Conservation (phyloP, 2,888 invertebrate genomes). For the Alloscopus bannaensis region DNA sequence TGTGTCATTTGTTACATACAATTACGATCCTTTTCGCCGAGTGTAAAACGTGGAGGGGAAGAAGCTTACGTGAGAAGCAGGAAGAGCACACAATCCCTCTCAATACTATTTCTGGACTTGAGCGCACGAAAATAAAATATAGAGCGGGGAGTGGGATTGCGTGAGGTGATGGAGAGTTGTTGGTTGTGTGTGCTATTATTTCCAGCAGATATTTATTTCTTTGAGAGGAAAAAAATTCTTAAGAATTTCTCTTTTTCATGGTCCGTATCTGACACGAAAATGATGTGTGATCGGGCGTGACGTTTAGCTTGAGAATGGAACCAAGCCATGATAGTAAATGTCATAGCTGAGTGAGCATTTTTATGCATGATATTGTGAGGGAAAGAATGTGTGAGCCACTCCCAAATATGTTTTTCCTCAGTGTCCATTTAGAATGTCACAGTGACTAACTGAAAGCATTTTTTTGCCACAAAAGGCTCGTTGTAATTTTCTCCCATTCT, state of each 20-base stretch:
- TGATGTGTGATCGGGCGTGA: constrained; percentile 65
- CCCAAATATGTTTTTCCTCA: constrained; percentile 34
- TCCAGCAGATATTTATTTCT: neutral
- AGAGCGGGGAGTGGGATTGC: too few species aligned
- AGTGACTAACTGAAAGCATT: neutral
- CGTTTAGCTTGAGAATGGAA: constrained; percentile 48
- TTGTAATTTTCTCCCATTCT: constrained; percentile 17
- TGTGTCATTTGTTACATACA: too few species aligned
- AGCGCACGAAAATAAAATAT: too few species aligned
- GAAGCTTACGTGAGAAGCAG: too few species aligned
- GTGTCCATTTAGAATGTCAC: constrained; percentile 27
- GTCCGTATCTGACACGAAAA: constrained; percentile 42
- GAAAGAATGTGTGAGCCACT: constrained; percentile 59
- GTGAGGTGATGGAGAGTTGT: constrained; percentile 6
- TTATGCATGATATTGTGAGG: constrained; percentile 6
- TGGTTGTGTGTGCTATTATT: too few species aligned
- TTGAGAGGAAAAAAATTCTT: constrained; percentile 1
- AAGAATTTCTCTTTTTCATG: constrained; percentile 16
- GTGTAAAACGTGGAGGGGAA: too few species aligned
- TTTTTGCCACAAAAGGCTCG: neutral
- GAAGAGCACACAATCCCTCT: too few species aligned
- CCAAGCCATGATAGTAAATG: constrained; percentile 7
- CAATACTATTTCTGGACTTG: too few species aligned
- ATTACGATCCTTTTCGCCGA: too few species aligned
- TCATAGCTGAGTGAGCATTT: constrained; percentile 9